Percentiles rank a stretch among this genome's conserved stretches.
phyloP scores from a whole-genome alignment of 2,797 vertebrate species.

The Acanthornis magna region DNA sequence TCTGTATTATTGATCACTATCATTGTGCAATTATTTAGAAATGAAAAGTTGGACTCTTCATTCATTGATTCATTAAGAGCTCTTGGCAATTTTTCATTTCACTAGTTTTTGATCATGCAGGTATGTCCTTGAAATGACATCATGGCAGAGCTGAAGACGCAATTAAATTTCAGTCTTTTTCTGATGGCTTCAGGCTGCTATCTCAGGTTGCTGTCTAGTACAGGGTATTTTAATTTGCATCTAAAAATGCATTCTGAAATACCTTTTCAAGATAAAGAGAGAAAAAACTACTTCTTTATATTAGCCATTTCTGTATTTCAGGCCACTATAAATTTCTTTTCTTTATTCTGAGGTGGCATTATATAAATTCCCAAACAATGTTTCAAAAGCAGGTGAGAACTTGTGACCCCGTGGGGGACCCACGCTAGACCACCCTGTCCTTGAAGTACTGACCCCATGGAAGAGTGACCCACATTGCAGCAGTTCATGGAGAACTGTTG shows the following conservation, averaged over 20 bases:
- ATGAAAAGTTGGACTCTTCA: background rate
- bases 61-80: background rate
- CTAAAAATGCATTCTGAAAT: background rate
- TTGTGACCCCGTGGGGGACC: fast-evolving
- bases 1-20: background rate
- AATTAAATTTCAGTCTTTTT: background rate
- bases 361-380: background rate
- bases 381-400: background rate
- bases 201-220: background rate
- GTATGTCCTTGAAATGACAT: background rate
- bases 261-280: background rate
- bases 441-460: background rate
- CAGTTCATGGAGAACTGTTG: background rate
- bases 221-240: background rate
- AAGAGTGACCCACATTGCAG: background rate
- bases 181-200: background rate
- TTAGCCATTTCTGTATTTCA: background rate
- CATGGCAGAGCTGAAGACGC: background rate
- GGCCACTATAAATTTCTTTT: background rate
- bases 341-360: background rate
- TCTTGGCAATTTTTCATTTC: conserved; percentile 11
- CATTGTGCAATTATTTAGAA: background rate
- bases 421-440: background rate
- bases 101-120: background rate
- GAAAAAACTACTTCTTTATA: background rate